Evolutionary conservation across 2,888 invertebrate genomes (phyloP).

Genomic region (Helicoverpa assulta): DNA sequence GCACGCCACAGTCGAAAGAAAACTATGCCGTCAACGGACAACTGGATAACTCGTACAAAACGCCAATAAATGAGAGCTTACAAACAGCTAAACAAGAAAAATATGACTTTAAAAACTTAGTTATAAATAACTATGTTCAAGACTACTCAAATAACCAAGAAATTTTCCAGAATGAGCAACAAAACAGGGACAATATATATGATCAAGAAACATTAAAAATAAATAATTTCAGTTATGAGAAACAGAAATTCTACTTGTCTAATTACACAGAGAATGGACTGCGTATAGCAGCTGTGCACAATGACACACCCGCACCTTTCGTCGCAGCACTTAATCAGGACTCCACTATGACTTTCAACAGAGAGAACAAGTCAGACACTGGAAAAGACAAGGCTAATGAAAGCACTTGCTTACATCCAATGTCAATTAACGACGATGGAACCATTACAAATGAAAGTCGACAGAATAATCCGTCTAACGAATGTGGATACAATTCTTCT

Average conservation of each 20-base stretch:
- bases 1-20: conserved; percentile 45
- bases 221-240: conserved; percentile 67
- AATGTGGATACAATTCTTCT: conserved; percentile 29
- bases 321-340: conserved; percentile 38
- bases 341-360: conserved; percentile 45
- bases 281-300: conserved; percentile 42
- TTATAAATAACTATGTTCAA: conserved; percentile 71
- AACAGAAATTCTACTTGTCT: conserved; percentile 71
- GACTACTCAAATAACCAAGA: conserved; percentile 66
- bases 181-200: conserved; percentile 60
- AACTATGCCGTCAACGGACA: conserved; percentile 64
- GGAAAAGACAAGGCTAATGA: conserved; percentile 55
- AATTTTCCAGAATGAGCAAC: conserved; percentile 62
- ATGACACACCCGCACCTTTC: conserved; percentile 52
- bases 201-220: conserved; percentile 64
- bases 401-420: conserved; percentile 35
- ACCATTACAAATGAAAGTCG: conserved; percentile 44
- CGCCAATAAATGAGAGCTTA: conserved; percentile 44
- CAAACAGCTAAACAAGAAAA: conserved; percentile 67
- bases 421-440: conserved; percentile 45
- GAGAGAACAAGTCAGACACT: conserved; percentile 56
- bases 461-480: conserved; percentile 51
- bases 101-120: conserved; percentile 78
- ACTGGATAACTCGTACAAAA: conserved; percentile 63
- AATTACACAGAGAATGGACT: conserved; percentile 65